These are phyloP conservation scores for Anniella stebbinsi DNA, from an alignment of 2,797 vertebrate species.

Conservation along the genomic window DNA sequence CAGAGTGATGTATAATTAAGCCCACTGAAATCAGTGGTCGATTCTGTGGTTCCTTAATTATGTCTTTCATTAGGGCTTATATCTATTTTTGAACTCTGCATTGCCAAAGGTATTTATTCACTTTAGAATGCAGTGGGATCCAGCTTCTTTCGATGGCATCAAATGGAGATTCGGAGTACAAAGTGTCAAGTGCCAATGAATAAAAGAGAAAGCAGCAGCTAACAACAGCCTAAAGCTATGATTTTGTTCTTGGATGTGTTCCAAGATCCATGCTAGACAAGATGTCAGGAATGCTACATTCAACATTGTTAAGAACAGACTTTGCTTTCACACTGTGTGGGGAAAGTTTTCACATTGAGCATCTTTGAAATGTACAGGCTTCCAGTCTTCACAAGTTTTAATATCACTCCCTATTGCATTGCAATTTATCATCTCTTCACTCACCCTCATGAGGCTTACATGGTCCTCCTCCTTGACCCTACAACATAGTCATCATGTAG, in stretches of 20 bases:
- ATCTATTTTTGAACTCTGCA: neutral
- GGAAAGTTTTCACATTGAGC: conserved; percentile 28
- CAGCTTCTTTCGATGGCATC: conserved; percentile 31
- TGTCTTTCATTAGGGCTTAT: neutral
- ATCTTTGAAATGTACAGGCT: conserved; percentile 39
- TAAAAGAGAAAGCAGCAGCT: conserved; percentile 51
- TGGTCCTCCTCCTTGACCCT: conserved; percentile 21
- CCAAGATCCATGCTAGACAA: conserved; percentile 44
- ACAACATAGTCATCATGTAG: conserved; percentile 43
- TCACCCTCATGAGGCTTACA: conserved; percentile 41
- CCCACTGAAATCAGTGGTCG: neutral
- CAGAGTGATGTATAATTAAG: neutral
- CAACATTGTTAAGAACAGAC: conserved; percentile 42
- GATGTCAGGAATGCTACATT: conserved; percentile 45
- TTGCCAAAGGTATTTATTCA: neutral
- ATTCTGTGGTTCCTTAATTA: neutral
- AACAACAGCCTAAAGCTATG: conserved; percentile 49
- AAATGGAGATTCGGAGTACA: neutral
- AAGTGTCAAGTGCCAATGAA: conserved; percentile 58
- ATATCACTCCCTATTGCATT: conserved; percentile 29
- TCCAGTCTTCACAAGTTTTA: conserved; percentile 50
- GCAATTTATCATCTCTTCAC: conserved; percentile 46
- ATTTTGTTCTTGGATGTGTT: conserved; percentile 58
- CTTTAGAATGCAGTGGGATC: neutral
- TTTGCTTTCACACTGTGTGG: conserved; percentile 10